A percentile compares a stretch with the other conserved stretches of the same genome.
These are phyloP conservation scores for Oreochromis niloticus DNA, from an alignment of 2,113 vertebrate species.

Conservation along the genomic window DNA sequence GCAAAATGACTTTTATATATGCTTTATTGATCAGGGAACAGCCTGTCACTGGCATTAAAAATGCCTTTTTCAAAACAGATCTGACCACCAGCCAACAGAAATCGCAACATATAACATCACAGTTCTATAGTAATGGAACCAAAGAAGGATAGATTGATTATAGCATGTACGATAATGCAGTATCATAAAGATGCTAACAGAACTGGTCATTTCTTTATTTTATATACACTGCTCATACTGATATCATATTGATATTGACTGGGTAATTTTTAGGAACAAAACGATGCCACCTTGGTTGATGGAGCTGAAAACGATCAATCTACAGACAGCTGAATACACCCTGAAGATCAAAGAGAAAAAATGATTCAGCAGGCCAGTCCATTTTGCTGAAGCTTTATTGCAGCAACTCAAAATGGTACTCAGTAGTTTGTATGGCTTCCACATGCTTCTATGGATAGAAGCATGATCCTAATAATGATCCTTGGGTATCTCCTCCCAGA, in stretches of 20 bases:
- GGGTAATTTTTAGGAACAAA: background rate
- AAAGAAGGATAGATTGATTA: background rate
- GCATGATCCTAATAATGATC: background rate
- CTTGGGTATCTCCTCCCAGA: background rate
- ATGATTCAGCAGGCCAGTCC: background rate
- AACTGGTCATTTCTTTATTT: rapidly evolving
- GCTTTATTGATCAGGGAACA: background rate
- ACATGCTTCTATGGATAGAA: background rate
- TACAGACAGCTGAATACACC: background rate
- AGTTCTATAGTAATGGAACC: background rate
- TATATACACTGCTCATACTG: background rate
- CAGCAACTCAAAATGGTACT: background rate
- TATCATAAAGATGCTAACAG: background rate
- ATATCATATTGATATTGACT: background rate
- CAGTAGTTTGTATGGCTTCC: background rate
- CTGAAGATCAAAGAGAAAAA: background rate
- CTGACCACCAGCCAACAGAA: background rate
- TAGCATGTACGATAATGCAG: background rate
- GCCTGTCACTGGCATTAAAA: background rate
- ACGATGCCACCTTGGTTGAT: background rate
- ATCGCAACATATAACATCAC: background rate
- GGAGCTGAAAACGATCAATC: background rate
- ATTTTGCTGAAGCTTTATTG: background rate
- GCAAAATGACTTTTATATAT: background rate
- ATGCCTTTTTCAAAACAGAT: background rate